Evolutionary conservation across 1,140 invertebrate species (phyloP).

Genomic region (Hydropsyche tenuis): DNA sequence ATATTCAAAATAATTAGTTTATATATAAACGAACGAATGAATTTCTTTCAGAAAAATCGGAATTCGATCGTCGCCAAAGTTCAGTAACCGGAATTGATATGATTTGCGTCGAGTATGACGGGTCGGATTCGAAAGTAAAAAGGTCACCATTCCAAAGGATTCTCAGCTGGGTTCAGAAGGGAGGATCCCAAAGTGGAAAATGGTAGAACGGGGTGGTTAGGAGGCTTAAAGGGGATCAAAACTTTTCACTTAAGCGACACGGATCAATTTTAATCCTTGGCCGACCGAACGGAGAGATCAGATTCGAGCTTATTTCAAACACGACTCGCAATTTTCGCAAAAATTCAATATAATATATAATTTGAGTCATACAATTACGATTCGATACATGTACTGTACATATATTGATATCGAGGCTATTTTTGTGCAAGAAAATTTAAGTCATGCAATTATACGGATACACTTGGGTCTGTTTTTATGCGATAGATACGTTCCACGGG

Average conservation of each 20-base stretch:
- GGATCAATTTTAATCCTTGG: constrained; percentile 23
- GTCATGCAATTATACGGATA: too few relatives aligned
- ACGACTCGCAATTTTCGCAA: too few relatives aligned
- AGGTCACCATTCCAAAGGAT: constrained; percentile 24
- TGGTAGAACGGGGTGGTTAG: not conserved
- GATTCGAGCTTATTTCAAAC: not conserved
- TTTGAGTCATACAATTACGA: too few relatives aligned
- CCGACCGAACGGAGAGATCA: not conserved
- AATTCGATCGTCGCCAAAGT: not conserved
- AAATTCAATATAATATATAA: too few relatives aligned
- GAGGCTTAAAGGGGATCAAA: constrained; percentile 37
- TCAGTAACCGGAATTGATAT: constrained; percentile 39
- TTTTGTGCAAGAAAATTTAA: too few relatives aligned
- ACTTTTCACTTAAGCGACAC: constrained; percentile 40
- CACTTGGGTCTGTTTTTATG: too few relatives aligned
- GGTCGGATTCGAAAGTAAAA: constrained; percentile 34
- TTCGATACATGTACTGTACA: too few relatives aligned
- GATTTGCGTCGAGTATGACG: constrained; percentile 26
- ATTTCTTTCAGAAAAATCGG: not conserved
- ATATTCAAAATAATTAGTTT: too few relatives aligned
- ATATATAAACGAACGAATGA: not conserved
- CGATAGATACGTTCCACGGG: too few relatives aligned
- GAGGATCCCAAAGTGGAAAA: too few relatives aligned
- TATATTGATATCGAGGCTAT: too few relatives aligned
- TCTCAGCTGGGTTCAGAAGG: too few relatives aligned